Percentiles rank a stretch among this genome's conserved stretches.
These are phyloP conservation scores for Sipha maydis DNA, from an alignment of 2,888 invertebrate genomes.

Conservation along the genomic window DNA sequence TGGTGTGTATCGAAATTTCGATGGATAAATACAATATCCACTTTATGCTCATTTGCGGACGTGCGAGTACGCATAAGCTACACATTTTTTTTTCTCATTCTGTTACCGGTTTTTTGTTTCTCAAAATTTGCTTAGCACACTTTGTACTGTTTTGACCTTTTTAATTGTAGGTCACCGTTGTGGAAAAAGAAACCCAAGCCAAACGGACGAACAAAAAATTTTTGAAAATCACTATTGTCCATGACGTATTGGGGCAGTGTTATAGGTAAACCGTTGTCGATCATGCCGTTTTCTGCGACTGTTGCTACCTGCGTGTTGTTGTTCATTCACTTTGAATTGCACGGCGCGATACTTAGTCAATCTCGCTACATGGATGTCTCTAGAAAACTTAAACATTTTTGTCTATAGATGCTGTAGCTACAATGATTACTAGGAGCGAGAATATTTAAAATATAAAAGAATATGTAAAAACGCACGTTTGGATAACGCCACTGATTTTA, in stretches of 20 bases:
- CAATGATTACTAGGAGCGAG: neutral
- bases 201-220: too few species aligned
- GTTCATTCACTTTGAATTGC: neutral
- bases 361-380: conserved; percentile 10
- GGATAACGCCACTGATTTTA: too few species aligned
- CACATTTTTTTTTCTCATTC: too few species aligned
- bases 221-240: neutral
- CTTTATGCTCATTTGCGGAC: too few species aligned
- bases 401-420: neutral
- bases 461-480: too few species aligned
- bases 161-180: neutral
- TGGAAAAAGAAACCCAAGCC: neutral
- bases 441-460: too few species aligned
- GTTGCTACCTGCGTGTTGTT: too few species aligned
- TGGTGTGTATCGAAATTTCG: too few species aligned
- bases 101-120: neutral
- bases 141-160: neutral
- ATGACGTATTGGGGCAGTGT: too few species aligned
- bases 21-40: too few species aligned
- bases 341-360: conserved; percentile 35
- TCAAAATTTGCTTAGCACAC: neutral
- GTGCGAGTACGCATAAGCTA: too few species aligned
- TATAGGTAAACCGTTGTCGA: neutral
- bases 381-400: neutral
- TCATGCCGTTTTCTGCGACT: neutral